Percentiles rank a stretch among this genome's conserved stretches.
Conservation (phyloP, 30 jellyfish, hydroid and myxozoan species). For the Hydractinia symbiolongicarpus region DNA sequence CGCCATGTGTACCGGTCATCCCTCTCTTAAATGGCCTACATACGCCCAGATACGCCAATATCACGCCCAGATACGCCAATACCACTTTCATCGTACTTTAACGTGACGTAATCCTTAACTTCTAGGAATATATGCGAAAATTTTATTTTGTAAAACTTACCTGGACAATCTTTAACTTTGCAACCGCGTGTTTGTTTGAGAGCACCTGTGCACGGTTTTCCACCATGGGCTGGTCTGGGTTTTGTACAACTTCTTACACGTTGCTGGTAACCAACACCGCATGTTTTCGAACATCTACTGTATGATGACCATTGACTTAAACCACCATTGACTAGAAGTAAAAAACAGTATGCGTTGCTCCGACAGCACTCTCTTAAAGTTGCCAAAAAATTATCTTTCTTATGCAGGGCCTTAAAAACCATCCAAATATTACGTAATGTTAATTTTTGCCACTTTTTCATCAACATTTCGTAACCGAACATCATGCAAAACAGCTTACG, state of each 20-base stretch:
- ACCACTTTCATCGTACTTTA: too few relatives aligned
- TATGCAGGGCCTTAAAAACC: too few relatives aligned
- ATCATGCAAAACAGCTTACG: too few relatives aligned
- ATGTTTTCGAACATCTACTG: not conserved
- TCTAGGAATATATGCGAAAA: not conserved
- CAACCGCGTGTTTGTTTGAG: constrained; percentile 10
- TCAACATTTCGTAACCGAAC: too few relatives aligned
- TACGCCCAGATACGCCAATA: too few relatives aligned
- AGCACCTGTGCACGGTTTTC: constrained; percentile 34
- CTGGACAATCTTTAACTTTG: constrained; percentile 59
- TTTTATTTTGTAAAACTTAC: constrained; percentile 14
- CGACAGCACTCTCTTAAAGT: too few relatives aligned
- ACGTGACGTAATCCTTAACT: too few relatives aligned
- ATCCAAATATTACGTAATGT: too few relatives aligned
- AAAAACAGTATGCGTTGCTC: too few relatives aligned
- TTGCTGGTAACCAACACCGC: constrained; percentile 56
- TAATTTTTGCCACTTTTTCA: too few relatives aligned
- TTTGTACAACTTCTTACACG: constrained; percentile 55
- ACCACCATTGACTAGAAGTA: constrained; percentile 21
- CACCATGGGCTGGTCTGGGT: constrained; percentile 73
- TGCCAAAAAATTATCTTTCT: too few relatives aligned
- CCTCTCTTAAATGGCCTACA: not conserved
- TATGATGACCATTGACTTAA: constrained; percentile 14
- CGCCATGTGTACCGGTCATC: not conserved
- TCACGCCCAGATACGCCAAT: too few relatives aligned